Base-by-base conservation (phyloP, 2,888 invertebrate species). In the Drosophila koepferae region DNA sequence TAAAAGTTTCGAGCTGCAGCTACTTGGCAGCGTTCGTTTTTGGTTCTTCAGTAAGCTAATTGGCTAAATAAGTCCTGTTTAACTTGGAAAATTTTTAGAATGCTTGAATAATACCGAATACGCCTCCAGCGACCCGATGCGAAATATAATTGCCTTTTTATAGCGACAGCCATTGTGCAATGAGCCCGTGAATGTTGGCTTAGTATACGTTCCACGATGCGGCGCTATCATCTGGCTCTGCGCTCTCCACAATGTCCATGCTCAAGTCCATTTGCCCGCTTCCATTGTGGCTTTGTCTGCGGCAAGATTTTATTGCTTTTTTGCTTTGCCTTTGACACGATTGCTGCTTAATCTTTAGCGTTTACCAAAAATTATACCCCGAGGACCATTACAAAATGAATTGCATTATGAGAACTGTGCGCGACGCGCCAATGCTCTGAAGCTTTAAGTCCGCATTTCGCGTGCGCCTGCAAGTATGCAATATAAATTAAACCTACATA, bases 331-430 rank as follows among this genome's bases (percentile, higher is more conserved):
- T 78, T 76, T 76, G 81, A 78, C 76, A 83, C 77, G 74, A 89
- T 83, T 81, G 84, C 84, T 71, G 84, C 74, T 84, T 85, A 85
- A 85, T 85, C 85, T 85, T 79, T 79, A 81, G 72, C 86, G 78
- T 86, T 88, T 86, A 86, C 81, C 89, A 78, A 89, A 86, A 86
- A 85, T 83, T 83, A 74, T 74, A 86, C 89, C 89, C 85, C 76
- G 69, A 81, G 85, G 86, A 83, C 63, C 73, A 78, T 71, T 76
- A 64, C 70, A 75, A 65, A 83, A 78, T 89, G 89, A 85, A 85
- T 85, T 89, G 89, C 84, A 85, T 83, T 89, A 89, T 83, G 82
- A 85, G 81, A 83, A 72, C 72, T 76, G 63, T 59, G 61, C 74
- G 9, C 28, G 46, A 20, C 5, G 40, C 31, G 23, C 31, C 16